phyloP scores from a whole-genome alignment of 1,140 invertebrate genomes.

The Leptinotarsa texana region DNA sequence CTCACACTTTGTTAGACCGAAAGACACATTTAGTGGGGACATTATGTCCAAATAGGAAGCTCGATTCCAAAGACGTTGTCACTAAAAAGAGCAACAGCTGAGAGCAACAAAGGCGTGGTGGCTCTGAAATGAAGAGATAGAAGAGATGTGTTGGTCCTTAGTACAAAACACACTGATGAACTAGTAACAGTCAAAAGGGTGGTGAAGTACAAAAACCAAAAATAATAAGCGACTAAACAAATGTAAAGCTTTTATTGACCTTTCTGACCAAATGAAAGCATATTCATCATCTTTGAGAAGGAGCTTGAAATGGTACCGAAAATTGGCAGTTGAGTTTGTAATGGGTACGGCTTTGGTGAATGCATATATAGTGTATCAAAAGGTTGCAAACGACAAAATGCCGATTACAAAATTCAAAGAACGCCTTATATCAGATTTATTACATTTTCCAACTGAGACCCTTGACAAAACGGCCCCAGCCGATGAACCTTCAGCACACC shows the following conservation, averaged over 20 bases:
- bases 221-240: conserved; percentile 55
- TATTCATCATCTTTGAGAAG: conserved; percentile 50
- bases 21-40: conserved; percentile 53
- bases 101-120: conserved; percentile 20
- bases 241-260: conserved; percentile 51
- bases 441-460: too few relatives aligned
- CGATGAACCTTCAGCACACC: too few relatives aligned
- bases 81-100: not conserved
- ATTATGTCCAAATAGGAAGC: conserved; percentile 39
- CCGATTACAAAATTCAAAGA: conserved; percentile 24
- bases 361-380: conserved; percentile 32
- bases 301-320: conserved; percentile 53
- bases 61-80: conserved; percentile 43
- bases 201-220: conserved; percentile 37
- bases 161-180: conserved; percentile 20
- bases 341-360: conserved; percentile 52
- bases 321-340: conserved; percentile 51
- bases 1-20: conserved; percentile 48
- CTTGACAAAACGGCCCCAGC: too few relatives aligned
- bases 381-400: conserved; percentile 15
- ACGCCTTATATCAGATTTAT: not conserved
- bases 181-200: conserved; percentile 25
- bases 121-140: conserved; percentile 19
- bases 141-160: conserved; percentile 13
- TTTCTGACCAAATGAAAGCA: conserved; percentile 53